A percentile compares a stretch with the other conserved stretches of the same genome.
These are phyloP conservation scores for Chrysotoxum bicinctum DNA, from an alignment of 2,888 invertebrate genomes.

Conservation along the genomic window DNA sequence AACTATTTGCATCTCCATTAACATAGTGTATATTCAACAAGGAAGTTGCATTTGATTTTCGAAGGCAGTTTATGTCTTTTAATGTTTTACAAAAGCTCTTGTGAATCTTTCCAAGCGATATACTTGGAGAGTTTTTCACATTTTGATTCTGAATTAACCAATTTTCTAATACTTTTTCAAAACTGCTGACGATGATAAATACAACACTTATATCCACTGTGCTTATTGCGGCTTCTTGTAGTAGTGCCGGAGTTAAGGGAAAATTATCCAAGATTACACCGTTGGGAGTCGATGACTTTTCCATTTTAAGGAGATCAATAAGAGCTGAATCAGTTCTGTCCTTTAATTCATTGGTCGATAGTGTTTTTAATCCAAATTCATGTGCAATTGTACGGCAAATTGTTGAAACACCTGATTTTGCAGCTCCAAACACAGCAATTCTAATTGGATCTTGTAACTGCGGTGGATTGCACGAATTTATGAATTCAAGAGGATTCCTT, in stretches of 20 bases:
- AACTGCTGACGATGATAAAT: slow-evolving; percentile 81
- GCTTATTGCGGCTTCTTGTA: slow-evolving; percentile 82
- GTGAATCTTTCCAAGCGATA: not conserved
- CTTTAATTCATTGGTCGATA: slow-evolving; percentile 73
- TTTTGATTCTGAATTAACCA: slow-evolving; percentile 59
- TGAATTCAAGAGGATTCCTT: slow-evolving; percentile 84
- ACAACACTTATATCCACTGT: slow-evolving; percentile 84
- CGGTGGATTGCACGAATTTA: slow-evolving; percentile 80
- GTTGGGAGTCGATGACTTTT: slow-evolving; percentile 82
- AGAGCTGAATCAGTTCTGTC: slow-evolving; percentile 81
- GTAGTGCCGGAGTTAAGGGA: slow-evolving; percentile 83
- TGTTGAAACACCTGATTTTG: slow-evolving; percentile 85
- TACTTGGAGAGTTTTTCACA: not conserved
- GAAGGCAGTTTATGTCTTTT: slow-evolving; percentile 44
- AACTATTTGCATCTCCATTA: slow-evolving; percentile 83
- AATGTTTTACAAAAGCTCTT: slow-evolving; percentile 31
- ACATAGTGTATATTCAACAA: slow-evolving; percentile 83
- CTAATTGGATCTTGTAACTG: slow-evolving; percentile 83
- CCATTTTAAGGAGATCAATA: slow-evolving; percentile 83
- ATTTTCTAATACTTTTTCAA: slow-evolving; percentile 81
- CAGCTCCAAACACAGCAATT: slow-evolving; percentile 84
- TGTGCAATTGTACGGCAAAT: slow-evolving; percentile 83
- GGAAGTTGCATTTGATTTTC: slow-evolving; percentile 16
- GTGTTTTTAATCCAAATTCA: slow-evolving; percentile 81
- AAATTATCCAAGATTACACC: slow-evolving; percentile 86